Evolutionary conservation across 2,888 invertebrate genomes (phyloP), one percentile per base, ranked within the genome.

Genomic region (Clivina fossor): DNA sequence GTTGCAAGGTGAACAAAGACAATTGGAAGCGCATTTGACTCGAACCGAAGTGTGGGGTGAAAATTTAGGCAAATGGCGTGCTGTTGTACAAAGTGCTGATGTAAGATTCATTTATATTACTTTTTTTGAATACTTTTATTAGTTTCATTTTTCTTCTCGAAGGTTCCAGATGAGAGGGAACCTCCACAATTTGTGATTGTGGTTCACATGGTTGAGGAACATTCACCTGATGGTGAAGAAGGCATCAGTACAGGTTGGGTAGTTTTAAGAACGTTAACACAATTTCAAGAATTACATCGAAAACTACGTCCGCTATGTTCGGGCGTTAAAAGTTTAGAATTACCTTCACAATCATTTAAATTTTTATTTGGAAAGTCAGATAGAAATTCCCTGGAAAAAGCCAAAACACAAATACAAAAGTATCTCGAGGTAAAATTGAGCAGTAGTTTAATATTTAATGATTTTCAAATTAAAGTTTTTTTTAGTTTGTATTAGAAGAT

Each of bases 31-130:
- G 0, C 93, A 94, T 73, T 78, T 93, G 48, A 82, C 85, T 11
- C 79, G 93, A 32, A 93, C 93, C 0, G 91, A 93, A 74, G 83
- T 87, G 43, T 94, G 94, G 94, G 88, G 90, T 0, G 91, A 92
- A 63, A 90, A 93, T 71, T 76, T 93, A 62, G 93, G 93, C 16
- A 81, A 82, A 61, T 94, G 94, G 94, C 82, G 87, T 57, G 92
- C 92, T 4, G 83, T 85, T 33, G 88, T 93, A 18, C 88, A 90
- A 69, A 88, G 86, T 67, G 88, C 88, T 4, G 90, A 91, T 77
- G 86, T 88, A 77, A 63, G 30, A 44, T 37, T 44, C n/a, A n/a
- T n/a, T 2, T 38, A 4, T 2, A 15, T 5, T 16, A 2, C 26
- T 26, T 7, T 5, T 26, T 7, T 7, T 26, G 8, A 26, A 5